Evolutionary conservation across 1,140 invertebrate genomes (phyloP), one percentile per base, ranked within the genome.

Genomic region (Littorina saxatilis): DNA sequence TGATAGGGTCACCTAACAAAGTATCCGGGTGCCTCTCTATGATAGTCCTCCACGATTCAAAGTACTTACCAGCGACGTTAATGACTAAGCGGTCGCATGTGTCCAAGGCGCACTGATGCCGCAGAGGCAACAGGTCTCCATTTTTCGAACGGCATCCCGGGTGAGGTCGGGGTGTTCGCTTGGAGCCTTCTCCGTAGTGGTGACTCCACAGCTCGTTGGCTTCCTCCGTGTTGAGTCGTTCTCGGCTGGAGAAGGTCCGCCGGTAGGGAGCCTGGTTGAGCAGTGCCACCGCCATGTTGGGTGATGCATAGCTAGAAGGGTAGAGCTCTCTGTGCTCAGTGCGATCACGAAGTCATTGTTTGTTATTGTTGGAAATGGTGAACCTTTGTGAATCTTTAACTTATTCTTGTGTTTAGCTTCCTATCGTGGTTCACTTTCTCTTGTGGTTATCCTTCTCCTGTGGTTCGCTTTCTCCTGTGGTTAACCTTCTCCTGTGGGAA

Each of bases 11-110:
- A 85, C 99, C 99, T 88, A 99, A 95, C 89, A 99, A 94, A 87
- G 98, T 99, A 93, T 99, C 97, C 88, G 99, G 99, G 94, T 99
- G 99, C 94, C 98, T 97, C 93, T 99, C 98, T 88, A 99, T 94
- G 88, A 98, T 98, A 92, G 97, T 95, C 89, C 99, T 95, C 94
- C 98, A 98, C 88, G 98, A 99, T 94, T 99, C 98, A 95, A 99
- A 99, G 94, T 97, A 95, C 93, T 99, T 95, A 87, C 99, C 99
- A 93, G 98, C 98, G 92, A 99, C 98, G 94, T 99, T 99, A 93
- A 99, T 98, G 88, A 98, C 96, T 91, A 99, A 96, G 15, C 90
- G 77, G 77, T 92, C 90, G 80, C 91, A 91, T 3, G 90, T 91
- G 13, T 83, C 82, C n/a, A 89, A 70, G 40, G 84, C 80, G 77